A percentile compares a stretch with the other conserved stretches of the same genome.
Conservation (phyloP, 1,140 invertebrate species). For the Schlechtendalia chinensis region DNA sequence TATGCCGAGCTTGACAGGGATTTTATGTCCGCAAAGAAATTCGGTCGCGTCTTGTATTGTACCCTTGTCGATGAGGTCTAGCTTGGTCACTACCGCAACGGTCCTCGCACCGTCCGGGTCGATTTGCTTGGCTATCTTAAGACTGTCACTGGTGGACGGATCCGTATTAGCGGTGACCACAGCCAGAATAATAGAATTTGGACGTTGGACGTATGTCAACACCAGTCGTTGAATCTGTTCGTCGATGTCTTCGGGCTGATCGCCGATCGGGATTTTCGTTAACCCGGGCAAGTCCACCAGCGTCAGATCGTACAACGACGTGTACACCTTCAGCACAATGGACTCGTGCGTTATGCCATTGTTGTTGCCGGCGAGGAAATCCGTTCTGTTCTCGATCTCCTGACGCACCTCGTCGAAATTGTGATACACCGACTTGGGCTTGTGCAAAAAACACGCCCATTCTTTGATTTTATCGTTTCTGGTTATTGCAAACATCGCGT, state of each 20-base stretch:
- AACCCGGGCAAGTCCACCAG: slow-evolving; percentile 93
- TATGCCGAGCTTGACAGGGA: slow-evolving; percentile 67
- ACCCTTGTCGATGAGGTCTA: slow-evolving; percentile 76
- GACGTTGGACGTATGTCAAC: slow-evolving; percentile 86
- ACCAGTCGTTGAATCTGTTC: slow-evolving; percentile 91
- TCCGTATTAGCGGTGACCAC: slow-evolving; percentile 96
- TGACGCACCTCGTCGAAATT: slow-evolving; percentile 69
- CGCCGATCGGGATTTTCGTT: slow-evolving; percentile 93
- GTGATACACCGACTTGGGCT: slow-evolving; percentile 66
- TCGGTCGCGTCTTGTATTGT: slow-evolving; percentile 78
- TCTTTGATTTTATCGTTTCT: slow-evolving; percentile 69
- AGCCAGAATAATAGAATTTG: slow-evolving; percentile 90
- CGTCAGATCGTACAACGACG: slow-evolving; percentile 85
- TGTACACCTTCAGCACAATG: slow-evolving; percentile 70
- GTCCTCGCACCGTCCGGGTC: slow-evolving; percentile 85
- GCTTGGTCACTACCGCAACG: slow-evolving; percentile 72
- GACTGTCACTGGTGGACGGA: slow-evolving; percentile 92
- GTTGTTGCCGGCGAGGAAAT: slow-evolving; percentile 67
- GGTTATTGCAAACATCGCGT: slow-evolving; percentile 57
- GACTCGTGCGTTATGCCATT: slow-evolving; percentile 72
- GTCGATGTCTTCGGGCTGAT: slow-evolving; percentile 92
- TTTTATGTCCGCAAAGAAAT: slow-evolving; percentile 67
- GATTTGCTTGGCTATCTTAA: slow-evolving; percentile 92
- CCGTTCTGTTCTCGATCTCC: slow-evolving; percentile 75
- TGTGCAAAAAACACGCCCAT: slow-evolving; percentile 73